These are phyloP conservation scores for Sabatieria punctata DNA, from an alignment of 2,888 invertebrate genomes.

Conservation along the genomic window DNA sequence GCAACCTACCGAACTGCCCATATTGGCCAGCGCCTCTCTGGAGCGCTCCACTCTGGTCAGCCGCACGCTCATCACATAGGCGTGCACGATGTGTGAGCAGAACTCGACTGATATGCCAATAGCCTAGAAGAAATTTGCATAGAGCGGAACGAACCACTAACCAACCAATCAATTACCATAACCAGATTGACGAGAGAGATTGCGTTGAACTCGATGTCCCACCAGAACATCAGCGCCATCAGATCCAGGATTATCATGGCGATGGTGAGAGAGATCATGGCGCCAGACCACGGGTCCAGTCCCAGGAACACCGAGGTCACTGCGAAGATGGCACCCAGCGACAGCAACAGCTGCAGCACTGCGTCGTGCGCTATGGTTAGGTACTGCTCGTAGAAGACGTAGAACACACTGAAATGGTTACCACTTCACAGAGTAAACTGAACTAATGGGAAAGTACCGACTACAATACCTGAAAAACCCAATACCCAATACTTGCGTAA, in stretches of 20 bases:
- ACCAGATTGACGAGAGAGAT: conserved; percentile 89
- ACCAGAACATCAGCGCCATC: conserved; percentile 76
- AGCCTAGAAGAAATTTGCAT: too few relatives aligned
- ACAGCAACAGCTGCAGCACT: conserved; percentile 64
- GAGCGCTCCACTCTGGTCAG: conserved; percentile 56
- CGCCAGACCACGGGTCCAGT: conserved; percentile 59
- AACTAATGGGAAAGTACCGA: too few relatives aligned
- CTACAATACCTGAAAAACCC: too few relatives aligned
- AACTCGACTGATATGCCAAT: conserved; percentile 97
- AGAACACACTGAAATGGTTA: conserved; percentile 65
- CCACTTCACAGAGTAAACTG: too few relatives aligned
- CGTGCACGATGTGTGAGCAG: conserved; percentile 86
- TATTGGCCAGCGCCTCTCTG: conserved; percentile 61
- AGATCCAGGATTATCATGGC: conserved; percentile 61
- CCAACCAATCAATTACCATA: too few relatives aligned
- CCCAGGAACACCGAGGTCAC: conserved; percentile 58
- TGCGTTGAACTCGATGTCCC: conserved; percentile 78
- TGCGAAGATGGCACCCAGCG: conserved; percentile 74
- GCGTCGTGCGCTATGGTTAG: conserved; percentile 69
- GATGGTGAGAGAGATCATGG: conserved; percentile 54
- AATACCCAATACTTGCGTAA: too few relatives aligned
- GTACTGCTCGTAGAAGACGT: conserved; percentile 89
- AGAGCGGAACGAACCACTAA: too few relatives aligned
- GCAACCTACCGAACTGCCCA: conserved; percentile 71
- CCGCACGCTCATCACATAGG: conserved; percentile 63